Conservation (phyloP, 2,113 vertebrate species). For the Phyllopteryx taeniolatus region DNA sequence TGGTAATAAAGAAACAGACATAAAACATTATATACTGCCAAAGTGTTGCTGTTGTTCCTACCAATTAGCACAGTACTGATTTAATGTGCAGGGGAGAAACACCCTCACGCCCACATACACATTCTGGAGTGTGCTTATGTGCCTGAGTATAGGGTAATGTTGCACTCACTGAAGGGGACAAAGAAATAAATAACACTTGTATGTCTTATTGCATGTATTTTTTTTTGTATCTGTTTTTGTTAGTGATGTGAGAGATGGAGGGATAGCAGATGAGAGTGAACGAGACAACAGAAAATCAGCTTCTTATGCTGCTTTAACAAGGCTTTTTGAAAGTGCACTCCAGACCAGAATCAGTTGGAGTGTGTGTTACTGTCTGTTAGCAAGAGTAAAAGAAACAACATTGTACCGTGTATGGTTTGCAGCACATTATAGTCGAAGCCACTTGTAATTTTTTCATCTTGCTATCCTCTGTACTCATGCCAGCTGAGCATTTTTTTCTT, state of each 20-base stretch:
- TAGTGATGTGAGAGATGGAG: not conserved
- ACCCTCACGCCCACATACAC: slow-evolving; percentile 9
- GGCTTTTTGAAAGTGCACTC: slow-evolving; percentile 39
- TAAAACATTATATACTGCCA: slow-evolving; percentile 76
- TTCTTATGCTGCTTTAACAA: slow-evolving; percentile 57
- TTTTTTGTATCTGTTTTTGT: slow-evolving; percentile 9
- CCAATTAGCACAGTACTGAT: slow-evolving; percentile 68
- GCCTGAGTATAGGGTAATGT: slow-evolving; percentile 3
- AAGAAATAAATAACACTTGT: slow-evolving; percentile 30
- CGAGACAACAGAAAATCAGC: slow-evolving; percentile 53
- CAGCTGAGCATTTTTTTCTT: not conserved
- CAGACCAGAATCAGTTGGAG: slow-evolving; percentile 29
- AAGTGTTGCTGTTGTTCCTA: slow-evolving; percentile 68
- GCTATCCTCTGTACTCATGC: not conserved
- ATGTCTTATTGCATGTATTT: not conserved
- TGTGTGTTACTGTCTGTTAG: slow-evolving; percentile 12
- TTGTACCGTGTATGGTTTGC: slow-evolving; percentile 20
- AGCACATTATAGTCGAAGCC: not conserved
- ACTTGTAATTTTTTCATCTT: slow-evolving; percentile 2
- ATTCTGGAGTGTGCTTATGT: slow-evolving; percentile 18
- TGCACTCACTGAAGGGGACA: slow-evolving; percentile 13
- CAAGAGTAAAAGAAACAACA: slow-evolving; percentile 21
- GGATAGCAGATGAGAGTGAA: slow-evolving; percentile 36
- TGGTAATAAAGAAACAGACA: slow-evolving; percentile 66
- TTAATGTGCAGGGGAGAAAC: slow-evolving; percentile 41